Conservation (phyloP, 1,140 invertebrate species). For the Caenorhabditis briggsae region DNA sequence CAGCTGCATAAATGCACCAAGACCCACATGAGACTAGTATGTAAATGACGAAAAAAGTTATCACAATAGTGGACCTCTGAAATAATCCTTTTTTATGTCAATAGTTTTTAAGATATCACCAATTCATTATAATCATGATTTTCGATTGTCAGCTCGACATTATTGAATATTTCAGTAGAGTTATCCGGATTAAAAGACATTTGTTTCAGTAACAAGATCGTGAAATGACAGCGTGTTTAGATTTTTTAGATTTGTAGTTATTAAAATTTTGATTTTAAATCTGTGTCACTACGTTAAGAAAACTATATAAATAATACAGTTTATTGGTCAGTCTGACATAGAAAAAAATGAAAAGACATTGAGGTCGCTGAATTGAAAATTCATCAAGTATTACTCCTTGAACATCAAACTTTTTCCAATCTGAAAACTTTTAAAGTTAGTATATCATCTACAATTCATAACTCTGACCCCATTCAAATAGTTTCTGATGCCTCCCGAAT, state of each 20-base stretch:
- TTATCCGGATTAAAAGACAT: background rate
- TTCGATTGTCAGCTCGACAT: background rate
- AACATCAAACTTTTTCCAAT: constrained; percentile 23
- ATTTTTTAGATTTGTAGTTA: background rate
- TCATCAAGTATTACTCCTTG: background rate
- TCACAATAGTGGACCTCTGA: background rate
- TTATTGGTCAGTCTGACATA: background rate
- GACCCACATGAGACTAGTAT: background rate
- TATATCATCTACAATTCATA: background rate
- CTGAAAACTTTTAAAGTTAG: background rate
- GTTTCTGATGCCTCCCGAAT: background rate
- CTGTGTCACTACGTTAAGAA: no score
- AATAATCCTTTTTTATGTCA: background rate
- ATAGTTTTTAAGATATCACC: background rate
- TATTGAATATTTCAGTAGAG: background rate
- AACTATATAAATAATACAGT: background rate
- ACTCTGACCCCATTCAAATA: background rate
- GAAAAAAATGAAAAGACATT: background rate
- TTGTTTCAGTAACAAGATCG: background rate
- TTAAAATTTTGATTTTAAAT: no score
- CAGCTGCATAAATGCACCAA: constrained; percentile 26
- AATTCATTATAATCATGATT: background rate
- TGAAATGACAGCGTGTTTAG: background rate
- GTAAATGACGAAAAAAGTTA: background rate
- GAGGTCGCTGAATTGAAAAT: background rate